Evolutionary conservation across 2,888 invertebrate genomes (phyloP), one percentile per base, ranked within the genome.

Genomic region (Trachelus iudaicus): DNA sequence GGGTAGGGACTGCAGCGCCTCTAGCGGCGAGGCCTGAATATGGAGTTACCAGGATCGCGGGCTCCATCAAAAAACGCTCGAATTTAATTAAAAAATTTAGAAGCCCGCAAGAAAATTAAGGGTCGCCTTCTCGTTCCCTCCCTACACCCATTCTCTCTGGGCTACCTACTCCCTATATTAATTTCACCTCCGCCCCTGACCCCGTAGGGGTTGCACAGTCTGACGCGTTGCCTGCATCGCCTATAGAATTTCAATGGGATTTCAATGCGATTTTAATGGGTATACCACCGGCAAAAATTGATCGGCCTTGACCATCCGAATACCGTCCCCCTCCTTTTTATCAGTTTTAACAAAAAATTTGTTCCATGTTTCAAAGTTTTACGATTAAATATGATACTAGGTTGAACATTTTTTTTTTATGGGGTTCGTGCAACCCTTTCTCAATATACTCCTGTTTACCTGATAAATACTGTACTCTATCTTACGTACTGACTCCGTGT

Each of bases 41-140:
- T 69, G 34, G 68, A 77, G 76, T 71, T 35, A 31, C 71, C 77
- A 75, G 79, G 79, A 79, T 77, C 56, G 23, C 80, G 73, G 76
- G 82, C 85, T 85, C 84, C 84, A 86, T 87, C 85, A 85, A 87
- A 85, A 83, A 88, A 85, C 84, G 83, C 83, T 87, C 83, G 83
- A 82, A 81, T 85, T 86, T 86, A 84, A 85, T 88, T 87, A 86
- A 85, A 88, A 88, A 88, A 88, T 86, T 85, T 84, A 82, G 83
- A 82, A 82, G 86, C 86, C 81, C 75, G 80, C 80, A 80, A 81
- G 79, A 75, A 80, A 81, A 82, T 80, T 78, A 76, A 81, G 78
- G 56, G 77, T 77, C 69, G 79, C 79, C 77, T 81, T 79, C 80
- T 78, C 77, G 69, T 80, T 79, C 80, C 79, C 79, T 81, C 79